Conservation (phyloP, 2,888 invertebrate species). For the Cosmia pyralina region DNA sequence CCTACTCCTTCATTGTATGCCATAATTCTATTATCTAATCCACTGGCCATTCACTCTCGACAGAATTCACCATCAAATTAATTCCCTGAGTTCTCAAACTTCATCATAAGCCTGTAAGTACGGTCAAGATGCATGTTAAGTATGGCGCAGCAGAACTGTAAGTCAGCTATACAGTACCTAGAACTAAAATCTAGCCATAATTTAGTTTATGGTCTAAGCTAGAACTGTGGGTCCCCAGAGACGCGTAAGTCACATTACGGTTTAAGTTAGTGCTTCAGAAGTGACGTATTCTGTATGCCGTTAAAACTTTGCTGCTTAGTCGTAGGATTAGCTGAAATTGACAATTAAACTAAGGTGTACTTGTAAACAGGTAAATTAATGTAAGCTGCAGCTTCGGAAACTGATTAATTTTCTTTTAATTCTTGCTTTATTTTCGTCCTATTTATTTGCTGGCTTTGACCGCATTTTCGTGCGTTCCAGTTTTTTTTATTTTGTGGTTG, state of each 20-base stretch:
- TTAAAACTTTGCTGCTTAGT: conserved; percentile 24
- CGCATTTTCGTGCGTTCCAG: not conserved
- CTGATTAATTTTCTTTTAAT: not conserved
- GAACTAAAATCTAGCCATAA: conserved; percentile 37
- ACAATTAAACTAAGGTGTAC: no score
- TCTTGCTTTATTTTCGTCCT: conserved; percentile 24
- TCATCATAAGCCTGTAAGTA: conserved; percentile 21
- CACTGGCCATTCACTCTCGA: not conserved
- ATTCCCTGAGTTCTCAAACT: conserved; percentile 19
- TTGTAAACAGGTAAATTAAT: not conserved
- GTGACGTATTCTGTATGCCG: conserved; percentile 46
- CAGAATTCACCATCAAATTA: conserved; percentile 28
- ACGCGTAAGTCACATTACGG: conserved; percentile 40
- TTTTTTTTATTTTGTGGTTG: conserved; percentile 4
- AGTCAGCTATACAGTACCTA: conserved; percentile 8
- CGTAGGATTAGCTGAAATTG: conserved; percentile 1
- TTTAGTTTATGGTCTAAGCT: conserved; percentile 50
- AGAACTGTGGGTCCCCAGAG: conserved; percentile 45
- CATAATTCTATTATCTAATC: conserved; percentile 28
- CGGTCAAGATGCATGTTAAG: conserved; percentile 20
- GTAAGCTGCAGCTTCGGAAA: not conserved
- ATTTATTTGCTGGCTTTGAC: not conserved
- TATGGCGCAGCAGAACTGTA: conserved; percentile 16
- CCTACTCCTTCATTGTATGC: conserved; percentile 10
- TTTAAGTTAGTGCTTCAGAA: conserved; percentile 40